These are phyloP conservation scores for Mormoops blainvillei DNA, from an alignment of 2,113 vertebrate species.

Conservation along the genomic window DNA sequence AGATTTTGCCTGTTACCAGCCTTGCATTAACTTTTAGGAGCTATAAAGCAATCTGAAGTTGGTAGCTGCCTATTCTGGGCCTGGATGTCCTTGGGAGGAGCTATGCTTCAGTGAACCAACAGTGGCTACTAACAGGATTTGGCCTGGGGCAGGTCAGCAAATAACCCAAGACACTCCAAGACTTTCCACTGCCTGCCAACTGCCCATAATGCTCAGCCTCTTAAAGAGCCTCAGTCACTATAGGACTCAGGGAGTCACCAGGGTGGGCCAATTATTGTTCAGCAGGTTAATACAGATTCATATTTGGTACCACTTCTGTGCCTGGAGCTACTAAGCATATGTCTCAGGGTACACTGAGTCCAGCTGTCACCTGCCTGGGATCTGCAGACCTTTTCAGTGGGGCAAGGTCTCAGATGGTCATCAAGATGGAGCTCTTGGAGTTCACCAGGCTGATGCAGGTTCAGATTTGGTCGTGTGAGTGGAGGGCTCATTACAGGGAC, in stretches of 20 bases:
- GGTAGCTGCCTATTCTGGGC: not conserved
- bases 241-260: not conserved
- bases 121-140: not conserved
- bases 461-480: not conserved
- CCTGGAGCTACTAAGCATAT: not conserved
- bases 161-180: not conserved
- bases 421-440: not conserved
- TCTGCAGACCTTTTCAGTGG: not conserved
- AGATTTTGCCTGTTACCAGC: not conserved
- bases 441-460: not conserved
- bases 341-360: not conserved
- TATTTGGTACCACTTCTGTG: not conserved
- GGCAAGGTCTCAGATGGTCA: not conserved
- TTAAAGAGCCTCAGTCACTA: not conserved
- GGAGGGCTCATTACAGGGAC: not conserved
- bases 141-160: not conserved
- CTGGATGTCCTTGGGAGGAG: not conserved
- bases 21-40: not conserved
- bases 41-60: not conserved
- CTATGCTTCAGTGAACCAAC: not conserved
- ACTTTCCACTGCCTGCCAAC: not conserved
- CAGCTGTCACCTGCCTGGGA: not conserved
- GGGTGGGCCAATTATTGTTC: not conserved
- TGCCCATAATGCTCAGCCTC: not conserved
- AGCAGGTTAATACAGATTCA: not conserved